phyloP scores from a whole-genome alignment of 2,888 invertebrate genomes.

The Crematogaster levior region DNA sequence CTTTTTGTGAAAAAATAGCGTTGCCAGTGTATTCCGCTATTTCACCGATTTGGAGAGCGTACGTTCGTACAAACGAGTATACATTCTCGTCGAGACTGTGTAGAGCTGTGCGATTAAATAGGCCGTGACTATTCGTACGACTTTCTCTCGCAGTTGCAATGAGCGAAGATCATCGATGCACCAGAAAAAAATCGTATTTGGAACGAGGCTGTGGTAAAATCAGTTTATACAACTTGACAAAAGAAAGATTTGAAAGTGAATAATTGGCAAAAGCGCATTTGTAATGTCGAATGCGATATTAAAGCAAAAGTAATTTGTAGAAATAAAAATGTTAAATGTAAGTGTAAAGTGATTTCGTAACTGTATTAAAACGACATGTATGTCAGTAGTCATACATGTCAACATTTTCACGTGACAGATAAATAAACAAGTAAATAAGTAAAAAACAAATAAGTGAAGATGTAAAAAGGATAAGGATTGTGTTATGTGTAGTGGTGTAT shows the following conservation, averaged over 20 bases:
- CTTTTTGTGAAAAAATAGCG: background rate
- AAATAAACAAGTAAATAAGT: background rate
- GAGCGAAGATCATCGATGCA: slow-evolving; percentile 67
- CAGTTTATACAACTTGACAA: background rate
- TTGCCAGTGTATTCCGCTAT: slow-evolving; percentile 38
- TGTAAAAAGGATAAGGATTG: background rate
- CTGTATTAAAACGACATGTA: background rate
- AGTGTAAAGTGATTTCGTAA: background rate
- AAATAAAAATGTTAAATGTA: background rate
- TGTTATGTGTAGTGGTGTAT: too few relatives aligned
- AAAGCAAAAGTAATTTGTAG: background rate
- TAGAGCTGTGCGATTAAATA: slow-evolving; percentile 77
- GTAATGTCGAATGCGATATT: background rate
- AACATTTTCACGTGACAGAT: background rate
- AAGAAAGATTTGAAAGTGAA: background rate
- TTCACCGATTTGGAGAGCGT: slow-evolving; percentile 67
- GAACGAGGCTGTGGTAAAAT: slow-evolving; percentile 36
- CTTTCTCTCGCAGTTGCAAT: slow-evolving; percentile 79
- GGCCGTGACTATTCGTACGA: slow-evolving; percentile 81
- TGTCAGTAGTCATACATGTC: background rate
- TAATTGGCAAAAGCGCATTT: background rate
- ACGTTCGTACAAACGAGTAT: too few relatives aligned
- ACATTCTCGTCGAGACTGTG: slow-evolving; percentile 54
- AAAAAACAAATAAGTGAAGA: too few relatives aligned
- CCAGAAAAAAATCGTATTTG: slow-evolving; percentile 56